Evolutionary conservation across 2,797 vertebrate genomes (phyloP), one percentile per base, ranked within the genome.

Genomic region (Basileuterus tristriatus): DNA sequence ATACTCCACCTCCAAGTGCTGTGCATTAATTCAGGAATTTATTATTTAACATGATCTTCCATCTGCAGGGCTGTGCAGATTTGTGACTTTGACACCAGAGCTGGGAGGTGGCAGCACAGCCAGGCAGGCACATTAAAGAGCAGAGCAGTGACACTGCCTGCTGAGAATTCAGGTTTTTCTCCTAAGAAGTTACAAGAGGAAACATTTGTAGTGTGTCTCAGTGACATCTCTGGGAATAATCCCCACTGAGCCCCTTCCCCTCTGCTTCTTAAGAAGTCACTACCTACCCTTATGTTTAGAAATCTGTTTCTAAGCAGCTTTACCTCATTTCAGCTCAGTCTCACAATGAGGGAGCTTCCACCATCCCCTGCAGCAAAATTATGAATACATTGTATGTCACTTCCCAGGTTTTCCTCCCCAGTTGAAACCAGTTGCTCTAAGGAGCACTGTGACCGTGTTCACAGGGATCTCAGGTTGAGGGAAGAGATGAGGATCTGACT

Each of bases 291-390:
- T 43, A 29, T 39, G 30, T 50, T 65, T 90, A 65, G 55, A 81
- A 94, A 95, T 89, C 71, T 87, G 74, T 52, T 90, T 78, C 62
- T 88, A 82, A 84, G 92, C 83, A 81, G 78, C 52, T 94, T 92
- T 82, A 58, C 52, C 30, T 83, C 64, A 22, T 91, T 88, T 79
- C 32, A 36, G 81, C 15, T 59, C 62, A 64, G 12, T 24, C 43
- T 58, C 32, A 50, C 36, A 62, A 30, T 22, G 55, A 52, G 1
- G 2, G 55, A 84, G 39, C 39, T 84, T 65, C 58, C 78, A 89
- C 15, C 72, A 81, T 21, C 17, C 62, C 65, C 69, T 62, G 81
- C 55, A 96, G 87, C 70, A 82, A 76, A 87, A 43, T 70, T 56
- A 21, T 34, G 63, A 70, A 82, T 20, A 37, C 26, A 69, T 82